Conservation (phyloP, 53 echinoderm and acorn worm species). For the Arbacia lixula region DNA sequence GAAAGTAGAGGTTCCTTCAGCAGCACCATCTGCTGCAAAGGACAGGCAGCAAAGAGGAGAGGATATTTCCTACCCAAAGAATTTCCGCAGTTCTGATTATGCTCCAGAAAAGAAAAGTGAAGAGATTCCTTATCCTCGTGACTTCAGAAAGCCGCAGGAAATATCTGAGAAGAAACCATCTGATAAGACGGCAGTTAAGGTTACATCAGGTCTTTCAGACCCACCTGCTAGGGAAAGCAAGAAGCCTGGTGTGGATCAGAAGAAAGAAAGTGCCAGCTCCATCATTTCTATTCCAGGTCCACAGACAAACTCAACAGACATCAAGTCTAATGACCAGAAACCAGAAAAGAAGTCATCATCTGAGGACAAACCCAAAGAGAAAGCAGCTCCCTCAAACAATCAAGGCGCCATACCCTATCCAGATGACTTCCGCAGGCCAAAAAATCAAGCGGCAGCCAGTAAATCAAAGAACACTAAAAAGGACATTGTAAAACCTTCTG, state of each 20-base stretch:
- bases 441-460: neutral
- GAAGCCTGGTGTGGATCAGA: constrained; percentile 9
- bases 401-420: constrained; percentile 69
- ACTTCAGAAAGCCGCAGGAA: constrained; percentile 29
- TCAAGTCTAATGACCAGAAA: neutral
- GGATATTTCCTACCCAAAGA: constrained; percentile 29
- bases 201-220: too few species aligned
- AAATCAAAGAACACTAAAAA: neutral
- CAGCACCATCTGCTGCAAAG: neutral
- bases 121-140: constrained; percentile 23
- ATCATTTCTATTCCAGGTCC: too few species aligned
- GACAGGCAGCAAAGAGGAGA: neutral
- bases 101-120: constrained; percentile 20
- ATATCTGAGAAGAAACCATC: neutral
- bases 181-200: neutral
- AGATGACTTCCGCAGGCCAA: constrained; percentile 67
- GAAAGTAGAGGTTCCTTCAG: neutral
- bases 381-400: neutral
- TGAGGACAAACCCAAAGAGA: constrained; percentile 1
- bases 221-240: neutral
- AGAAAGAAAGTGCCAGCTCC: neutral
- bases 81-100: constrained; percentile 28
- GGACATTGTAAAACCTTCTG: constrained; percentile 47
- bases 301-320: neutral
- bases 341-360: neutral